Percentiles rank a stretch among this genome's conserved stretches.
These are phyloP conservation scores for Sylvicola fuscatus DNA, from an alignment of 2,888 invertebrate species.

Conservation along the genomic window DNA sequence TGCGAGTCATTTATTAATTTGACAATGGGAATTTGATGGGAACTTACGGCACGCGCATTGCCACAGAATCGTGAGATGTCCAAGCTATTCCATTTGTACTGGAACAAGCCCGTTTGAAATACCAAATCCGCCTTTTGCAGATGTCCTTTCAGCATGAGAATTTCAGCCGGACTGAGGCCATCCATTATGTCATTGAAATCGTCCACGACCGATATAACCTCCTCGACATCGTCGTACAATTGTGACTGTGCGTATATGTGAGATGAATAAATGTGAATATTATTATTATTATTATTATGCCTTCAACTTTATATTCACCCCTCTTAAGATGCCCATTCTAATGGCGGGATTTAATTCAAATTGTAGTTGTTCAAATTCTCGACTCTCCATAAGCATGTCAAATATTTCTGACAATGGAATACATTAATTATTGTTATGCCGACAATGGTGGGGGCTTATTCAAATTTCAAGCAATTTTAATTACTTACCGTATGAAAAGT, in stretches of 20 bases:
- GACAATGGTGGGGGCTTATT: background rate
- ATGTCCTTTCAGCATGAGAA: conserved; percentile 13
- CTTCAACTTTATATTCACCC: conserved; percentile 12
- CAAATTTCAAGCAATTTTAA: conserved; percentile 1
- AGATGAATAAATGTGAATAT: background rate
- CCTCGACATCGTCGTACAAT: conserved; percentile 42
- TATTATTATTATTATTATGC: background rate
- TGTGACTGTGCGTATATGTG: conserved; percentile 22
- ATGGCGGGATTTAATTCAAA: conserved; percentile 31
- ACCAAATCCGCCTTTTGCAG: too few species aligned
- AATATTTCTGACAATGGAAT: conserved; percentile 30
- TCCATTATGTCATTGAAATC: conserved; percentile 43
- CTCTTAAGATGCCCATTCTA: conserved; percentile 30
- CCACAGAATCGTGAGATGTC: too few species aligned
- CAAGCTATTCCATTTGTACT: too few species aligned
- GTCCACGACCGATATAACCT: conserved; percentile 33
- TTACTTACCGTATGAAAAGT: conserved; percentile 27
- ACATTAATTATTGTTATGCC: background rate
- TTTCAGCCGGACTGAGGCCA: conserved; percentile 50
- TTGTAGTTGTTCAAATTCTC: conserved; percentile 51
- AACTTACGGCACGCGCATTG: too few species aligned
- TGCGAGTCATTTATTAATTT: too few species aligned
- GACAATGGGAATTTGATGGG: too few species aligned
- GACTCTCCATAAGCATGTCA: conserved; percentile 47
- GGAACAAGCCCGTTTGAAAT: too few species aligned